These are phyloP conservation scores for Lepidurus apus DNA, from an alignment of 1,140 invertebrate genomes.

Conservation along the genomic window DNA sequence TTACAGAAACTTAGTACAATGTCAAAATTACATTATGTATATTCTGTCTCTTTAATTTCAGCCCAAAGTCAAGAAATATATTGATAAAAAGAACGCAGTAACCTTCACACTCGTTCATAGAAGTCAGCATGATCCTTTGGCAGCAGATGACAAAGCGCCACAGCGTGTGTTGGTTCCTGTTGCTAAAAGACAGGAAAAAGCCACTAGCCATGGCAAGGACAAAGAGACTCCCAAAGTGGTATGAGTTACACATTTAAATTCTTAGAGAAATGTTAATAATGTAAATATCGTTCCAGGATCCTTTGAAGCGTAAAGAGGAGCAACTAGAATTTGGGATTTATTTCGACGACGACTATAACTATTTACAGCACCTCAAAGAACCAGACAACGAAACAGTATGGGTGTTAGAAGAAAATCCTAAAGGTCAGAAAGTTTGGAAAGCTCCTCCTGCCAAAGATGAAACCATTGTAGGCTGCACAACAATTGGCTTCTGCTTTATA, in stretches of 20 bases:
- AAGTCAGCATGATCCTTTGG: conserved; percentile 85
- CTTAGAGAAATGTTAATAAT: not conserved
- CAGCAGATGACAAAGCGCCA: conserved; percentile 79
- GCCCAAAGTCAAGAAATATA: conserved; percentile 69
- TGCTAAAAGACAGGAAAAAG: conserved; percentile 41
- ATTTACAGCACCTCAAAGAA: conserved; percentile 84
- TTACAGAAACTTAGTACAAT: too few species aligned
- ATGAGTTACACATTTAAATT: not conserved
- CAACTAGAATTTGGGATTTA: conserved; percentile 87
- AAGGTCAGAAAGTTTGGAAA: conserved; percentile 31
- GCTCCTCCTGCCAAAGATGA: conserved; percentile 30
- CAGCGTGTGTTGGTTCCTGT: conserved; percentile 71
- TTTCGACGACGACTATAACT: conserved; percentile 94
- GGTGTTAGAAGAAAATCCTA: conserved; percentile 39
- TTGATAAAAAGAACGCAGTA: conserved; percentile 84
- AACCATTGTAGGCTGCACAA: not conserved
- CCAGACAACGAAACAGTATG: conserved; percentile 47
- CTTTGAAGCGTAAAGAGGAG: conserved; percentile 63
- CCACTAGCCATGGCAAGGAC: not conserved
- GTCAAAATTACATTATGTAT: not conserved
- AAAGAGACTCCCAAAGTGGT: conserved; percentile 5
- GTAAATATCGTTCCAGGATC: conserved; percentile 39
- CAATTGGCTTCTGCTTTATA: not conserved
- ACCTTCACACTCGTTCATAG: conserved; percentile 87
- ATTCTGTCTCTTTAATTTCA: conserved; percentile 30